phyloP scores from a whole-genome alignment of 2,888 invertebrate species.

The Patella depressa region DNA sequence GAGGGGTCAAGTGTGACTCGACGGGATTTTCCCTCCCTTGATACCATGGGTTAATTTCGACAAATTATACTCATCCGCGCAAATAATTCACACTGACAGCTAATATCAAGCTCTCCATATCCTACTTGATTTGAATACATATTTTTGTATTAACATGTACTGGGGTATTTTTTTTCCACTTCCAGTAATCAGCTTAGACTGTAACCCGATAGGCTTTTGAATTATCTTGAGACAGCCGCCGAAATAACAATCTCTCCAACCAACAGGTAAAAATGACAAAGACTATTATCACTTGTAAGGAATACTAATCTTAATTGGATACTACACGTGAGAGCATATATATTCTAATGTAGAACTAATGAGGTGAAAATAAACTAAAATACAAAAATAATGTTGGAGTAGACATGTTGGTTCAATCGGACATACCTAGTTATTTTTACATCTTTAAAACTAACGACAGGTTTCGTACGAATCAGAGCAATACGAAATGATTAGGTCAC shows the following conservation, averaged over 20 bases:
- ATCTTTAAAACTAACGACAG: too few relatives aligned
- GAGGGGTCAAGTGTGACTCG: slow-evolving; percentile 24
- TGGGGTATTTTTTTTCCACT: background rate
- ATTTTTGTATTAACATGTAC: slow-evolving; percentile 9
- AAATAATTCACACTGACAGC: slow-evolving; percentile 24
- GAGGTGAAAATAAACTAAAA: too few relatives aligned
- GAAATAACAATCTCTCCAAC: background rate
- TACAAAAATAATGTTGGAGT: too few relatives aligned
- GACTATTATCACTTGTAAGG: too few relatives aligned
- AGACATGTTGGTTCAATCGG: too few relatives aligned
- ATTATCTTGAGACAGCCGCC: background rate
- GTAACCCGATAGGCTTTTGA: slow-evolving; percentile 9
- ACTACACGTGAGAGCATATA: too few relatives aligned
- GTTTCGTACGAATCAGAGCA: too few relatives aligned
- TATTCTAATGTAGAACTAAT: too few relatives aligned
- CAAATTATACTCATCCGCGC: slow-evolving; percentile 19
- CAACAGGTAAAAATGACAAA: too few relatives aligned
- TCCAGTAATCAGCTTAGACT: background rate
- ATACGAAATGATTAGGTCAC: too few relatives aligned
- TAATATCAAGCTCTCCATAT: slow-evolving; percentile 16
- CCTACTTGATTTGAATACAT: slow-evolving; percentile 8
- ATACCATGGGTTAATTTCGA: slow-evolving; percentile 22
- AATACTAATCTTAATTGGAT: too few relatives aligned
- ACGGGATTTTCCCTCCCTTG: slow-evolving; percentile 18
- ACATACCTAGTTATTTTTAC: too few relatives aligned